phyloP scores from a whole-genome alignment of 2,888 invertebrate species.

The Bedellia somnulentella region DNA sequence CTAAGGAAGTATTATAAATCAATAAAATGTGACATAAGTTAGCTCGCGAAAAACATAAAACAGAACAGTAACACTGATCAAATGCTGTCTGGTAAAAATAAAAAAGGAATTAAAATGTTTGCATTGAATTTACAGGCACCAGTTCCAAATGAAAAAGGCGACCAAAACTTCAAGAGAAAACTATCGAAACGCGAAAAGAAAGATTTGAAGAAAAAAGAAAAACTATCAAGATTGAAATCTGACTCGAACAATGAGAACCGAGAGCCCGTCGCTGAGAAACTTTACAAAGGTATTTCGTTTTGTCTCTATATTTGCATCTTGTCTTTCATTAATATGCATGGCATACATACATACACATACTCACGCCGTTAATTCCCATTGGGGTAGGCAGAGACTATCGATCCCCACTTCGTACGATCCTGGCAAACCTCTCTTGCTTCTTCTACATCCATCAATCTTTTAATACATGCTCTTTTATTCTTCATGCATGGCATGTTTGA shows the following conservation, averaged over 20 bases:
- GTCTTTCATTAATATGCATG: neutral
- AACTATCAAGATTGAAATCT: conserved; percentile 77
- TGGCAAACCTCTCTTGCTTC: neutral
- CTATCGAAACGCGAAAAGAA: conserved; percentile 97
- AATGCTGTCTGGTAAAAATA: no score
- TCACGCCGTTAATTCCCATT: no score
- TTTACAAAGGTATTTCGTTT: conserved; percentile 75
- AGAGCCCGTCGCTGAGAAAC: conserved; percentile 87
- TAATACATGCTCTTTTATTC: neutral
- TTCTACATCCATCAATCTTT: neutral
- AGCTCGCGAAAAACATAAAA: no score
- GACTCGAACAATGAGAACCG: conserved; percentile 69
- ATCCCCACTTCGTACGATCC: no score
- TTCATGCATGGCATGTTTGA: no score
- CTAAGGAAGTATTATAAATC: no score
- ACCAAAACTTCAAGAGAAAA: conserved; percentile 87
- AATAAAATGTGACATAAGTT: no score
- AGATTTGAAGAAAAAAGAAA: conserved; percentile 93
- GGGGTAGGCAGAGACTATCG: no score
- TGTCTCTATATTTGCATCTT: neutral
- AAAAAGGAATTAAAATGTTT: no score
- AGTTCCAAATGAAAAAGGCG: conserved; percentile 75
- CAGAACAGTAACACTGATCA: no score
- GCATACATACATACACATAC: no score
- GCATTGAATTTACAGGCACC: no score